A percentile compares a stretch with the other conserved stretches of the same genome.
Conservation (phyloP, 1,140 invertebrate genomes). For the Probaryconus sp. region DNA sequence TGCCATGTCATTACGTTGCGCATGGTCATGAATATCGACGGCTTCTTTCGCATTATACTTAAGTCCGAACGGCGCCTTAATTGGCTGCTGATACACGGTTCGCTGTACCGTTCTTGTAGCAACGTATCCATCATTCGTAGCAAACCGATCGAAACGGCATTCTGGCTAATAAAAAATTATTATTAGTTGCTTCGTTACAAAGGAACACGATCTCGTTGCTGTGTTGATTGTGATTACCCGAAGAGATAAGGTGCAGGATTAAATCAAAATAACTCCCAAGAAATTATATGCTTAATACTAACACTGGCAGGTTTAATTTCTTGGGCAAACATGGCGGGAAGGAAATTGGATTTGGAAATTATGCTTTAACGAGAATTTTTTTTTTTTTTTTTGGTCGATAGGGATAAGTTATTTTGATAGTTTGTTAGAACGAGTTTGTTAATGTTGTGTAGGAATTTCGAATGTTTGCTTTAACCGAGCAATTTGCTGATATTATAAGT, state of each 20-base stretch:
- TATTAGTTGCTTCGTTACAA: conserved; percentile 36
- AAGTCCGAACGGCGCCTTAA: conserved; percentile 25
- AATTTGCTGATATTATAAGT: conserved; percentile 15
- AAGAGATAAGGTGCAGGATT: conserved; percentile 46
- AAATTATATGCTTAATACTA: conserved; percentile 51
- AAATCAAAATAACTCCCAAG: conserved; percentile 45
- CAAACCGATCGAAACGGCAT: conserved; percentile 26
- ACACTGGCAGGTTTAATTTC: conserved; percentile 49
- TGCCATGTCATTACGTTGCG: conserved; percentile 70
- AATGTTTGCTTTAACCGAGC: conserved; percentile 30
- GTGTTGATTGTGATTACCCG: conserved; percentile 41
- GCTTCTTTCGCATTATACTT: conserved; percentile 61
- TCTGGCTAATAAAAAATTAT: conserved; percentile 39
- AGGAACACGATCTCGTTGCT: conserved; percentile 34
- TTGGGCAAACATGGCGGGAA: conserved; percentile 51
- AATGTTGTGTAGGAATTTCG: conserved; percentile 7
- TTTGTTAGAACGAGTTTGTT: conserved; percentile 33
- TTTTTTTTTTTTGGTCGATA: conserved; percentile 6
- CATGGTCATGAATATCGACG: conserved; percentile 67
- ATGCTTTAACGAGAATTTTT: conserved; percentile 41
- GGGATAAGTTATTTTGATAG: conserved; percentile 34
- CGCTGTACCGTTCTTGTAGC: background rate
- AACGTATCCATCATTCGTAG: conserved; percentile 39
- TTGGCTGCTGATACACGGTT: conserved; percentile 27
- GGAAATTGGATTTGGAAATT: conserved; percentile 56